Conservation (phyloP, 2,797 vertebrate species). For the Periparus ater region DNA sequence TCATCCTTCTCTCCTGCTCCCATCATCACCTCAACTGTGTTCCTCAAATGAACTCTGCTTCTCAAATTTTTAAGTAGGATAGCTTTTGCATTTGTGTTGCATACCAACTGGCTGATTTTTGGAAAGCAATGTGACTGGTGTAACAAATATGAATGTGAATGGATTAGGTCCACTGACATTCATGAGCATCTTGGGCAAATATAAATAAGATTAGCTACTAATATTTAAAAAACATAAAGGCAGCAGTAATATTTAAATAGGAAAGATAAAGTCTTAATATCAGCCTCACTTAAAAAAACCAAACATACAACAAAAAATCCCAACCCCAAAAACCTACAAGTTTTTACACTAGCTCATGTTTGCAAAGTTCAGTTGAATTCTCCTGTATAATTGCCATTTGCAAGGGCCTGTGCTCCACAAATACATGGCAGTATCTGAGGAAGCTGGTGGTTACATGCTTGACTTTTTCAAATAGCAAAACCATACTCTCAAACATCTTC, state of each 20-base stretch:
- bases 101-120: neutral
- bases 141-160: neutral
- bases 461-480: neutral
- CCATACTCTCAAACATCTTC: neutral
- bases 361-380: neutral
- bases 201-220: neutral
- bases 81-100: neutral
- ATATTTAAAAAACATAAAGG: neutral
- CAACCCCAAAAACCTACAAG: fast-evolving
- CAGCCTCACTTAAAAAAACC: neutral
- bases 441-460: neutral
- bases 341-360: neutral
- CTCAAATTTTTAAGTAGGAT: neutral
- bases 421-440: neutral
- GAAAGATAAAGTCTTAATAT: neutral
- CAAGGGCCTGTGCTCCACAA: neutral
- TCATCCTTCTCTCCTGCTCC: neutral
- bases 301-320: neutral
- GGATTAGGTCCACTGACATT: neutral
- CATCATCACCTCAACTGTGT: neutral
- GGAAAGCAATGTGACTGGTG: neutral
- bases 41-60: neutral
- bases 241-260: neutral
- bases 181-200: neutral
- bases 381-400: neutral